Base-by-base conservation (phyloP, 2,113 vertebrate species). In the Apteryx mantelli region DNA sequence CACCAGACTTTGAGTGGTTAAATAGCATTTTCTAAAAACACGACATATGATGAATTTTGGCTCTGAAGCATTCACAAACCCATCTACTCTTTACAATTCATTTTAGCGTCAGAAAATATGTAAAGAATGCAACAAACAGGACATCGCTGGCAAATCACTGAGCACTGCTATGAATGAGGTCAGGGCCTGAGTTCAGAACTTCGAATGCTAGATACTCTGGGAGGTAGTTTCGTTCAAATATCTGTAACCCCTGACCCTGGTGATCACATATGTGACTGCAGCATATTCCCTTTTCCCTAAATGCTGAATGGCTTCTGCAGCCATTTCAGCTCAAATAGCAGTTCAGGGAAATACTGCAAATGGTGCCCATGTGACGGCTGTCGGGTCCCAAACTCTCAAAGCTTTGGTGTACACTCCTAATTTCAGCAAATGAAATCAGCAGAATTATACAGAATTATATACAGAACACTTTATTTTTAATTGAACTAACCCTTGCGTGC, bases 111-210 rank as follows among this genome's bases (percentile, higher is more conserved):
- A 56, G 40, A 58, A 68, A 77, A 58, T 21, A 40, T 28, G 34
- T 68, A 36, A 65, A 85, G 61, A 44, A 13, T 24, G 22, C 7
- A 88, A 26, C 28, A 79, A 80, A 58, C 15, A 85, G 30, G 5
- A 2, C 40, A 78, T 78, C 16, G 9, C 21, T 70, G 73, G 25
- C 30, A 53, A 42, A n/a, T 85, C 63, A 20, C 56, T 71, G 46
- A 28, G 4, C 36, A n/a, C 16, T 53, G 0, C 48, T 63, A 46
- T 13, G 14, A 38, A 21, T 58, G 42, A 88, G 25, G 9, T 44
- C 56, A 68, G 63, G 10, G 9, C 4, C 12, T 36, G 48, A 15
- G 26, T n/a, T 80, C 0, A 0, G 19, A 48, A 19, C 14, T 19
- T 7, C 6, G 17, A 48, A 19, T 8, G 18, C 46, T 48, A 48